Evolutionary conservation across 2,888 invertebrate species (phyloP), one percentile per base, ranked within the genome.

Genomic region (Drosophila limbata): DNA sequence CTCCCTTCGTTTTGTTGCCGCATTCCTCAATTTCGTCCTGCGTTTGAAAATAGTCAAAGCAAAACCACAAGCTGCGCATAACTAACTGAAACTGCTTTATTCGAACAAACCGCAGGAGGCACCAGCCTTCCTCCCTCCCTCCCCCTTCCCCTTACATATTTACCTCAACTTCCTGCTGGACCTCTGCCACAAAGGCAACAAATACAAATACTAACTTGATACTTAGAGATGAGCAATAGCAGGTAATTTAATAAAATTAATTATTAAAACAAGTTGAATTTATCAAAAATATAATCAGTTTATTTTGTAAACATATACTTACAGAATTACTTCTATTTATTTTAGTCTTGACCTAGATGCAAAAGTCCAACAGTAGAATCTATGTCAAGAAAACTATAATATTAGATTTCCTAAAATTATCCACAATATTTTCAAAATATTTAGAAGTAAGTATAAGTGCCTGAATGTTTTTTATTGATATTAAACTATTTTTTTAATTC

Each of bases 51-150:
- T 78, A 77, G 78, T 79, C 83, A 85, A 85, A 89, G 87, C 63
- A 67, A 86, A 84, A 89, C 85, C 90, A 67, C 90, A 85, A 88
- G 84, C 84, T 76, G 81, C 84, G 87, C 87, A 89, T 80, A 89
- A 86, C 89, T 88, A 90, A 88, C 89, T 81, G 79, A 42, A 73
- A 86, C 76, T 90, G 84, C 84, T 85, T 78, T 90, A 89, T 86
- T 89, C 80, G 65, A 60, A 64, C 74, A 70, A 83, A 88, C 87
- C 89, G 62, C 89, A 90, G 60, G 52, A 44, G 60, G 50, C 45
- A 19, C 28, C 48, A 19, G 25, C 5, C 25, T 25, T 6, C 25
- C 35, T 47, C 40, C 65, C 35, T 13, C 13, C 19, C 15, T 0
- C 10, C 15, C 28, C 5, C 5, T 5, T 13, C 21, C 4, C 19